These are phyloP conservation scores for Meda fulgida DNA, from an alignment of 2,797 vertebrate species.

Conservation along the genomic window DNA sequence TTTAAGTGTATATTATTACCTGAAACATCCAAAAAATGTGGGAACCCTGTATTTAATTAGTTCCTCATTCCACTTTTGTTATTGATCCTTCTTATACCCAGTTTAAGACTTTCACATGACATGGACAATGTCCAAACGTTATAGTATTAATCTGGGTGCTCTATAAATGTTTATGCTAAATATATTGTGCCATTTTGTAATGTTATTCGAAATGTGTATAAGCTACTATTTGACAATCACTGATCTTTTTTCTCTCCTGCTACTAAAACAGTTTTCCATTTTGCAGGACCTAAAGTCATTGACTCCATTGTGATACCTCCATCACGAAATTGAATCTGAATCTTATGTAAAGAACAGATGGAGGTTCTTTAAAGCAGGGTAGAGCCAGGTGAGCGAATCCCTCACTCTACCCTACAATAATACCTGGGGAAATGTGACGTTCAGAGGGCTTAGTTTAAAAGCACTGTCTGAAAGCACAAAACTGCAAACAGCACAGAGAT, in stretches of 20 bases:
- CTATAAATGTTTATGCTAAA: slow-evolving; percentile 33
- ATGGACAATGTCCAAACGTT: neutral
- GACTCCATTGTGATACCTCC: neutral
- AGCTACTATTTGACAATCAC: slow-evolving; percentile 48
- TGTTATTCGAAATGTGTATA: slow-evolving; percentile 29
- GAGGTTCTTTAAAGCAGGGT: slow-evolving; percentile 1
- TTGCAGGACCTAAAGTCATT: neutral
- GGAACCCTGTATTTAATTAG: neutral
- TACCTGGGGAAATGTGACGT: slow-evolving; percentile 36
- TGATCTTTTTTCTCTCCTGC: neutral
- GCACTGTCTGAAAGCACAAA: slow-evolving; percentile 51
- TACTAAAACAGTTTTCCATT: slow-evolving; percentile 44
- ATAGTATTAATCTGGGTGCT: slow-evolving; percentile 46
- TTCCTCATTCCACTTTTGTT: slow-evolving; percentile 38
- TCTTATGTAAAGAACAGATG: slow-evolving; percentile 14
- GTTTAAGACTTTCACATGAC: neutral
- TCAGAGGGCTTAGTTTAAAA: slow-evolving; percentile 11
- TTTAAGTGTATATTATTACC: neutral
- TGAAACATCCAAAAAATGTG: neutral
- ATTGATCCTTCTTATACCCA: slow-evolving; percentile 51
- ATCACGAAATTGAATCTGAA: neutral
- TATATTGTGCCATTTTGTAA: slow-evolving; percentile 60
- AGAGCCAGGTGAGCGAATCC: neutral
- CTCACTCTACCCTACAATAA: slow-evolving; percentile 35
- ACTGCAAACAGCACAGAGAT: neutral